Percentiles rank a stretch among this genome's conserved stretches.
Evolutionary conservation across 1,140 invertebrate genomes (phyloP).

Genomic region (Chymomyza costata): DNA sequence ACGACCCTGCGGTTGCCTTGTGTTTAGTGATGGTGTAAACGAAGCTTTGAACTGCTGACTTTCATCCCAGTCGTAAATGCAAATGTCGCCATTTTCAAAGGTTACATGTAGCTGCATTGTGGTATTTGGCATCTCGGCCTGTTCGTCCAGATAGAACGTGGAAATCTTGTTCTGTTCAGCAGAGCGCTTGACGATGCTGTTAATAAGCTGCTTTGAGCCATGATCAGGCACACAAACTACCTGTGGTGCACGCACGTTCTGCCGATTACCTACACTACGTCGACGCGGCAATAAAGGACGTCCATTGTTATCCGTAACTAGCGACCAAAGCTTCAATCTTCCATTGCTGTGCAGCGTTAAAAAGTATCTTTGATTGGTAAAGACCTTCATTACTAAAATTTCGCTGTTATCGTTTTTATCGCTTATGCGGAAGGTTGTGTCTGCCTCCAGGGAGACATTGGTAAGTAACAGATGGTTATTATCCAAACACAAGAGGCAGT

Average conservation of each 20-base stretch:
- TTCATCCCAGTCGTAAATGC: conserved; percentile 39
- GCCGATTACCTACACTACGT: conserved; percentile 7
- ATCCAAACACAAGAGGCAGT: conserved; percentile 43
- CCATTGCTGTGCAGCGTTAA: conserved; percentile 54
- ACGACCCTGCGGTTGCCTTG: conserved; percentile 14
- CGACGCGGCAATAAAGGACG: background rate
- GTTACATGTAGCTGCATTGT: conserved; percentile 48
- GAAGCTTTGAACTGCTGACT: conserved; percentile 33
- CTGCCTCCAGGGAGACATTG: conserved; percentile 51
- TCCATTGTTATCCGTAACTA: conserved; percentile 9
- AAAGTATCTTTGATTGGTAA: conserved; percentile 45
- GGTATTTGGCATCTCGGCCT: background rate
- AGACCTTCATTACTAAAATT: conserved; percentile 32
- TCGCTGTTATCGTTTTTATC: conserved; percentile 29
- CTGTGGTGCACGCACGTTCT: conserved; percentile 6
- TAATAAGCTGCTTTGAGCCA: conserved; percentile 33
- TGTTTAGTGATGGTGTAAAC: conserved; percentile 19
- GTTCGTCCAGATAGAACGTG: conserved; percentile 43
- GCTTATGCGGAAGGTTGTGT: conserved; percentile 31
- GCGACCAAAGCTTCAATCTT: conserved; percentile 50
- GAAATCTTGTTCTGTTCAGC: conserved; percentile 30
- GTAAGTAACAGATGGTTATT: conserved; percentile 40
- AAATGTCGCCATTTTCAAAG: conserved; percentile 43
- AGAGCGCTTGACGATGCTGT: conserved; percentile 25
- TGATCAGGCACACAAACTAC: conserved; percentile 5